Evolutionary conservation across 2,888 invertebrate genomes (phyloP), one percentile per base, ranked within the genome.

Genomic region (Erpobdella octoculata): DNA sequence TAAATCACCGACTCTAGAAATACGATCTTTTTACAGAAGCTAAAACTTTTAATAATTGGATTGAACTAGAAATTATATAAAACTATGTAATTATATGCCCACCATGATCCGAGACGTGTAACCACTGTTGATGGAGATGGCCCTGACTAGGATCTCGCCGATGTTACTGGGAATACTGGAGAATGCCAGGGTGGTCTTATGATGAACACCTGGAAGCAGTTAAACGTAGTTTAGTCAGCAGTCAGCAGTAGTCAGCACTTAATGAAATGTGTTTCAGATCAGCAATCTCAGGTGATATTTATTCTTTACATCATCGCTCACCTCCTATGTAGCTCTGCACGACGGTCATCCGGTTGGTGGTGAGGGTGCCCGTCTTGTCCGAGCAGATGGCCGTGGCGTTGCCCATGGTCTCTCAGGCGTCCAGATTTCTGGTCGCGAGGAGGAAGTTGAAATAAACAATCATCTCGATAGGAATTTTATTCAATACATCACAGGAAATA

Each of bases 351-450:
- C 88, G 83, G 78, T 86, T 86, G 75, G 98, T 98, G 76, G 98
- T 99, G 75, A 99, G 88, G 0, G 98, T 98, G 77, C 98, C 98
- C 59, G 98, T 99, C 87, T 99, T 98, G 86, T 98, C 98, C 28
- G 97, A 98, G 84, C 98, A 98, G 85, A 98, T 99, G 78, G 96
- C 92, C 76, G 98, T 99, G 71, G 98, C 98, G 86, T 99, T 99
- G 79, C 98, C 98, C 98, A 98, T 99, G 0, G 98, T 99, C 86
- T 98, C 98, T 85, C 98, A 99, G 21, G 98, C 98, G 86, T 99
- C 98, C 85, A 98, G 87, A 86, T 99, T 98, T 71, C 98, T 89
- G 71, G 98, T 98, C 84, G 99, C n/a, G n/a, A n/a, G n/a, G n/a
- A n/a, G n/a, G n/a, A n/a, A n/a, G n/a, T n/a, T n/a, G n/a, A n/a